Evolutionary conservation across 2,113 vertebrate genomes (phyloP), one percentile per base, ranked within the genome.

Genomic region (Scopus umbretta): DNA sequence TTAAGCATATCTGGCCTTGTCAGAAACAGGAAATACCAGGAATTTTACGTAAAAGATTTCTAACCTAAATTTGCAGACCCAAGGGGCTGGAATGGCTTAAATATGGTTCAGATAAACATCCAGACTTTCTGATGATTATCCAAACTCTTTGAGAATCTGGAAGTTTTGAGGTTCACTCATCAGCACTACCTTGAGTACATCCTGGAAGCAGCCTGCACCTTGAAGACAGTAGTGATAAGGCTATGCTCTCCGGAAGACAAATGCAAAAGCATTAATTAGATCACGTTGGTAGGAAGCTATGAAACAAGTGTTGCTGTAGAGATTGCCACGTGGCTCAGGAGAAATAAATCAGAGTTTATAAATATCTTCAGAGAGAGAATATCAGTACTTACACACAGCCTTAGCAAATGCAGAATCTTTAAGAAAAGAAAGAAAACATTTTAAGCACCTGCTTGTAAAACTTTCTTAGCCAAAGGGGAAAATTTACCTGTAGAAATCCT

Each of bases 21-120:
- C 75, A 96, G 95, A 91, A 95, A 72, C 92, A 94, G 88, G 96
- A 96, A 96, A 96, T 97, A 95, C 73, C 95, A 80, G 12, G 11
- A 87, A 38, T 75, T 83, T 87, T 87, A 92, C 40, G 9, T 87
- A 74, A 94, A 96, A 92, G 38, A 59, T 87, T 94, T 82, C 92
- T 63, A 93, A 79, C 91, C 80, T 49, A 56, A 89, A 85, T 70
- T 80, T 87, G 56, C 86, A 91, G 66, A 66, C 91, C 94, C 83
- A 50, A 79, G 83, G 71, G 91, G 80, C 45, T 80, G 62, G 30
- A 91, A 73, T 10, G 32, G 49, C 59, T 97, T 90, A 62, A 94
- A 94, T 14, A 38, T 6, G 3, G 58, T 68, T 80, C 70, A 91
- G 68, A 85, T 97, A 97, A 97, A 95, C 96, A 97, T 92, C 73